Evolutionary conservation across 2,888 invertebrate genomes (phyloP).

Genomic region (Drosophila subsilvestris): DNA sequence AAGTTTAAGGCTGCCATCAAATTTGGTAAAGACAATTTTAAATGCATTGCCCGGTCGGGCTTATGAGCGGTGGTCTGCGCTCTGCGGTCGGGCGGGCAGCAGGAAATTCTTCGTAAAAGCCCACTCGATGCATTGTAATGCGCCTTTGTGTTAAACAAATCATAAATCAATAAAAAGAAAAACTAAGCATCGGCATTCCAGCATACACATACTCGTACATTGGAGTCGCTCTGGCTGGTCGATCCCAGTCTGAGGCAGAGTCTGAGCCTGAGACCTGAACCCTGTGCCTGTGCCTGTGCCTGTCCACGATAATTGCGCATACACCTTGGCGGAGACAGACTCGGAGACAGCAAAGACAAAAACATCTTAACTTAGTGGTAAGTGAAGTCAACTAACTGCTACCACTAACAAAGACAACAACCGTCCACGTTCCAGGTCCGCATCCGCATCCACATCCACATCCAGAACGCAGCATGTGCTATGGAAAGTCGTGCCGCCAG

Average conservation of each 20-base stretch:
- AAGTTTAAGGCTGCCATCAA: constrained; percentile 79
- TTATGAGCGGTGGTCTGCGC: constrained; percentile 50
- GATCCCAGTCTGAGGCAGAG: constrained; percentile 22
- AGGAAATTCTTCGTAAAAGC: constrained; percentile 72
- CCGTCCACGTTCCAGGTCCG: constrained; percentile 50
- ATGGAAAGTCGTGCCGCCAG: constrained; percentile 73
- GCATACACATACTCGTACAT: constrained; percentile 10
- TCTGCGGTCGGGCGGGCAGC: constrained; percentile 16
- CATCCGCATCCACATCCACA: constrained; percentile 28
- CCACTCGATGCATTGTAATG: constrained; percentile 75
- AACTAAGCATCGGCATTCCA: constrained; percentile 76
- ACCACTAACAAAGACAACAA: constrained; percentile 77
- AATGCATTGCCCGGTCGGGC: constrained; percentile 68
- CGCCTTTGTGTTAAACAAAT: constrained; percentile 79
- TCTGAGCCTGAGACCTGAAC: constrained; percentile 20
- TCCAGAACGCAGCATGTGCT: constrained; percentile 79
- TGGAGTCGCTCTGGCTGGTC: constrained; percentile 42
- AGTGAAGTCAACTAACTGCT: constrained; percentile 78
- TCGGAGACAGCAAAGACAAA: constrained; percentile 59
- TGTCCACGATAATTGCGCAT: constrained; percentile 79
- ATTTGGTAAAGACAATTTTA: constrained; percentile 79
- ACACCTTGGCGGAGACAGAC: constrained; percentile 61
- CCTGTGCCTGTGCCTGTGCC: constrained; percentile 46
- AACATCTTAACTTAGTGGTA: constrained; percentile 81
- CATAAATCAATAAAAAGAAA: constrained; percentile 79